Evolutionary conservation across 2,888 invertebrate species (phyloP).

Genomic region (Lymantria monacha): DNA sequence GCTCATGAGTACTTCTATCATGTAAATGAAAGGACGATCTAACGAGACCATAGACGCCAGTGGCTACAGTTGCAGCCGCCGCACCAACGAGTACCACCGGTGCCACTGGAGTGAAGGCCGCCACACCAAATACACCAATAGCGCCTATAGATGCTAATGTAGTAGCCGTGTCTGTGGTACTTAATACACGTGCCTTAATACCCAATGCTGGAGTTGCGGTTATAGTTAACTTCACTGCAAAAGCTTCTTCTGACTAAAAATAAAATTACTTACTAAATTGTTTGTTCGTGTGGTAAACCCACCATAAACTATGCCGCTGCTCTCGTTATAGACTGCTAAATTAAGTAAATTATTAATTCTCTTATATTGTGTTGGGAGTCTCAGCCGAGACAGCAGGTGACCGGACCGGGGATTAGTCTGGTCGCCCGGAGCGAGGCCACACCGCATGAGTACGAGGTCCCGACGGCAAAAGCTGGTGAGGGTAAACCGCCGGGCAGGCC

Average conservation of each 20-base stretch:
- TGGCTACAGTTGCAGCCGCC: slow-evolving; percentile 65
- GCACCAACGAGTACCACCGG: slow-evolving; percentile 74
- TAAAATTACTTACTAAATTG: not conserved
- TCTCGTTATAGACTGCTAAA: not conserved
- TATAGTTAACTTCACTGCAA: slow-evolving; percentile 64
- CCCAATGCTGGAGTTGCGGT: slow-evolving; percentile 67
- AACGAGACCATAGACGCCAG: slow-evolving; percentile 77
- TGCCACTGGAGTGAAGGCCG: slow-evolving; percentile 75
- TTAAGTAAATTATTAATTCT: too few species aligned
- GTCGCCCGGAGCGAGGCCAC: too few species aligned
- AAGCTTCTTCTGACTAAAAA: slow-evolving; percentile 55
- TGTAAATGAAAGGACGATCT: slow-evolving; percentile 72
- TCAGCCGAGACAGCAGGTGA: too few species aligned
- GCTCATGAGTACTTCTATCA: slow-evolving; percentile 75
- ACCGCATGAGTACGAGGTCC: too few species aligned
- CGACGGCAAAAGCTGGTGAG: too few species aligned
- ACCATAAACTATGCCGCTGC: not conserved
- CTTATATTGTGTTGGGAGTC: too few species aligned
- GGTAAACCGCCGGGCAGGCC: too few species aligned
- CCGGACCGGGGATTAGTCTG: too few species aligned
- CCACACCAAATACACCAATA: slow-evolving; percentile 76
- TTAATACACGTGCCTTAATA: slow-evolving; percentile 60
- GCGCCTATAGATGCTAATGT: slow-evolving; percentile 70
- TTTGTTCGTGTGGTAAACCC: too few species aligned
- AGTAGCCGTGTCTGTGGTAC: slow-evolving; percentile 65